These are phyloP conservation scores for Oithona nana DNA, from an alignment of 2,888 invertebrate genomes.

Conservation along the genomic window DNA sequence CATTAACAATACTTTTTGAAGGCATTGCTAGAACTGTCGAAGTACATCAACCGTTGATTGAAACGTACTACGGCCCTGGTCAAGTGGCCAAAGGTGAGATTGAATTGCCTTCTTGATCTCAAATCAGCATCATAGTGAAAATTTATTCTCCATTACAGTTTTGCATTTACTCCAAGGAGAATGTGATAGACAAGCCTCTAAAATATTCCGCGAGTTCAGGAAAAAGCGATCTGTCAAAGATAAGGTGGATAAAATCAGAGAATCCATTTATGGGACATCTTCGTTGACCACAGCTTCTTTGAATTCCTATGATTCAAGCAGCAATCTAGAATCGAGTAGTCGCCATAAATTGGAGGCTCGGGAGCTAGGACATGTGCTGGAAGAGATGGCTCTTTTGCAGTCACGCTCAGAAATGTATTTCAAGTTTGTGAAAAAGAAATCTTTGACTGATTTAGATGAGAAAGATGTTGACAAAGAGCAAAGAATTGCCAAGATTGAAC, in stretches of 20 bases:
- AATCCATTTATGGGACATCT: constrained; percentile 28
- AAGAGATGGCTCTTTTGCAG: constrained; percentile 78
- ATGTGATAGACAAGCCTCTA: constrained; percentile 45
- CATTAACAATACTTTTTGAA: constrained; percentile 63
- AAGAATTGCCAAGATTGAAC: constrained; percentile 18
- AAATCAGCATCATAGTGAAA: too few species aligned
- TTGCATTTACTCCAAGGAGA: constrained; percentile 57
- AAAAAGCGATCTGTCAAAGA: constrained; percentile 42
- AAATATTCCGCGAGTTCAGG: constrained; percentile 49
- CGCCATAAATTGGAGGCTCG: background rate
- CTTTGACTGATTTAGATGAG: constrained; percentile 22
- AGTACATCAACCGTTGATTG: constrained; percentile 68
- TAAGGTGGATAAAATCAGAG: constrained; percentile 43
- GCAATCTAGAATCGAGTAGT: background rate
- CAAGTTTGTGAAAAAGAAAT: constrained; percentile 56
- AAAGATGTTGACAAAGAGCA: constrained; percentile 19
- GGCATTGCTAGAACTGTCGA: constrained; percentile 63
- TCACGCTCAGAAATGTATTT: constrained; percentile 75
- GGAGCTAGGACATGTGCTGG: constrained; percentile 32
- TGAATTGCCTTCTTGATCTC: too few species aligned
- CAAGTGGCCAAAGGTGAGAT: background rate
- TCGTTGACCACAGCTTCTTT: background rate
- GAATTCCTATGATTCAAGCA: background rate
- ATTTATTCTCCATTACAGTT: constrained; percentile 28
- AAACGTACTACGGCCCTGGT: constrained; percentile 55